These are phyloP conservation scores for Meiosimyza platycephala DNA, from an alignment of 2,888 invertebrate genomes.

Conservation along the genomic window DNA sequence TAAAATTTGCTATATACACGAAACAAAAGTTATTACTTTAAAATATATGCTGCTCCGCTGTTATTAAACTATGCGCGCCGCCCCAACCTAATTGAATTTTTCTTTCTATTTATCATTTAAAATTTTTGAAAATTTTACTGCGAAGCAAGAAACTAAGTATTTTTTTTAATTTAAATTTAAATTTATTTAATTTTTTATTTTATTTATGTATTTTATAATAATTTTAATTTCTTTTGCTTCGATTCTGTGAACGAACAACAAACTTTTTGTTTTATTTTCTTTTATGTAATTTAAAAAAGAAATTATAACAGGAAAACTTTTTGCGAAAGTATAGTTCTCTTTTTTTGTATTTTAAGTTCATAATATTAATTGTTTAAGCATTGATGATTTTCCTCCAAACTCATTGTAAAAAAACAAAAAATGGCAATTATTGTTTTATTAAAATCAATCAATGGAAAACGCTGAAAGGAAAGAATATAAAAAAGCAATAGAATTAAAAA, in stretches of 20 bases:
- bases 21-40: too few relatives aligned
- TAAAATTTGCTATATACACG: too few relatives aligned
- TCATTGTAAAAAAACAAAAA: slow-evolving; percentile 30
- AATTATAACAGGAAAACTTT: slow-evolving; percentile 16
- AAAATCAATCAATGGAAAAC: slow-evolving; percentile 6
- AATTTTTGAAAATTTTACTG: too few relatives aligned
- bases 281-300: slow-evolving; percentile 29
- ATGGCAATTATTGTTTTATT: slow-evolving; percentile 29
- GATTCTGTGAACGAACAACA: slow-evolving; percentile 30
- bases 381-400: not conserved
- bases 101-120: too few relatives aligned
- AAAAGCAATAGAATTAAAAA: slow-evolving; percentile 29
- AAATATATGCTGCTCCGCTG: too few relatives aligned
- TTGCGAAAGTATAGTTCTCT: not conserved
- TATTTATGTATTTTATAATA: slow-evolving; percentile 25
- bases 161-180: slow-evolving; percentile 22
- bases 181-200: slow-evolving; percentile 27
- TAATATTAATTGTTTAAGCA: slow-evolving; percentile 6
- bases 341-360: slow-evolving; percentile 17
- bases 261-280: slow-evolving; percentile 28
- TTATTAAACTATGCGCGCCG: too few relatives aligned
- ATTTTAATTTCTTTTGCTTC: slow-evolving; percentile 16
- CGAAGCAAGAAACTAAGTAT: too few relatives aligned
- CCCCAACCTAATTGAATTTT: too few relatives aligned
- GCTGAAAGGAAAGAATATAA: slow-evolving; percentile 9